Conservation (phyloP, 2,888 invertebrate species). For the Oasisia sp. region DNA sequence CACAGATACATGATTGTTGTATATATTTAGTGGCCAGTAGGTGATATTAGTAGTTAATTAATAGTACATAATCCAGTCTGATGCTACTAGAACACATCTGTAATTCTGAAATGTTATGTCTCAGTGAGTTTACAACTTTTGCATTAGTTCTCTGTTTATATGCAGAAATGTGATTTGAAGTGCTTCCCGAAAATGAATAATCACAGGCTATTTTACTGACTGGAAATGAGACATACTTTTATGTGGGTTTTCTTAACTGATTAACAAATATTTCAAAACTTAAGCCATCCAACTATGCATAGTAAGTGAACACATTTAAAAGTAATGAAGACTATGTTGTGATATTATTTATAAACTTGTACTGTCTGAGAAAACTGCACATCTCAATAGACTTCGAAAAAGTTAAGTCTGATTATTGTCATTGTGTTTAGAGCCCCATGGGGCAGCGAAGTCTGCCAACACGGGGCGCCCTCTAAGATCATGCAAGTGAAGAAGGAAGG, state of each 20-base stretch:
- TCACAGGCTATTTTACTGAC: background rate
- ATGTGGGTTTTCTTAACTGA: background rate
- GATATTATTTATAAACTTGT: background rate
- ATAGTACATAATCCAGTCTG: too few species aligned
- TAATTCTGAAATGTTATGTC: too few species aligned
- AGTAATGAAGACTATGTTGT: background rate
- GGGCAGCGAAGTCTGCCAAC: slow-evolving; percentile 29
- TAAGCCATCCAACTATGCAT: background rate
- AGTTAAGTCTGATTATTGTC: background rate
- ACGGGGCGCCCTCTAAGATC: slow-evolving; percentile 53
- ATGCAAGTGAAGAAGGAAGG: slow-evolving; percentile 55
- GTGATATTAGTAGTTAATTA: background rate
- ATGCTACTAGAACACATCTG: too few species aligned
- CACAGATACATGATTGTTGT: background rate
- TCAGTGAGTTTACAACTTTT: too few species aligned
- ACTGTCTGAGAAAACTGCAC: background rate
- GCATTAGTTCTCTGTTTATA: background rate
- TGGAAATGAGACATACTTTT: background rate
- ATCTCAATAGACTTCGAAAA: background rate
- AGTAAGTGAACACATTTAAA: background rate
- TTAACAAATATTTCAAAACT: background rate
- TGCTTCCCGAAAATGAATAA: background rate
- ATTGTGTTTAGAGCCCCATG: background rate
- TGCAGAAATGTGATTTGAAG: background rate
- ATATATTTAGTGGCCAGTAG: background rate